A percentile compares a stretch with the other conserved stretches of the same genome.
These are phyloP conservation scores for Ceratothoa steindachneri DNA, from an alignment of 2,888 invertebrate genomes.

Conservation along the genomic window DNA sequence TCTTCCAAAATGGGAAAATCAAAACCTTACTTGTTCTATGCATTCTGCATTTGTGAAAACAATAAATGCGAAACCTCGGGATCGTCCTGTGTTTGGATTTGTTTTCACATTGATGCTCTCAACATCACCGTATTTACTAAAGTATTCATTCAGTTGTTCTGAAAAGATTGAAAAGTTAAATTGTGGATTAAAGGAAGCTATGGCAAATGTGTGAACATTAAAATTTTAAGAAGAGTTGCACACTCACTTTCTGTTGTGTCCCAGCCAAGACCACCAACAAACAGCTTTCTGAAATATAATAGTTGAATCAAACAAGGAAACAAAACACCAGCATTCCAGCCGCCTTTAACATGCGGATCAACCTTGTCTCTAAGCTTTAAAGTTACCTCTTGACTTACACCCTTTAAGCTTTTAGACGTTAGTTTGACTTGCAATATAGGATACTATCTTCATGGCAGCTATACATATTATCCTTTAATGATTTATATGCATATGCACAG, in stretches of 20 bases:
- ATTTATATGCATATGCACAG: constrained; percentile 6
- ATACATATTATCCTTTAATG: constrained; percentile 11
- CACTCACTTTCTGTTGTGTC: constrained; percentile 73
- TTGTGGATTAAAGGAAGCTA: constrained; percentile 9
- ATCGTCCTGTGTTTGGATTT: constrained; percentile 89
- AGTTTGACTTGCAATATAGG: constrained; percentile 28
- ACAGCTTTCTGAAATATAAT: constrained; percentile 77
- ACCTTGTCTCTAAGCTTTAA: neutral
- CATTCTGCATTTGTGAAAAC: constrained; percentile 79
- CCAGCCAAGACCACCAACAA: constrained; percentile 97
- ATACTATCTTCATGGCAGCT: constrained; percentile 3
- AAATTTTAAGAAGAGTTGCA: neutral
- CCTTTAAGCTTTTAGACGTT: constrained; percentile 25
- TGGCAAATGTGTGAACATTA: neutral
- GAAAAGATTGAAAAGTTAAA: neutral
- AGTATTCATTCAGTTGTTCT: constrained; percentile 95
- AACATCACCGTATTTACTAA: constrained; percentile 87
- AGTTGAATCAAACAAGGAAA: neutral
- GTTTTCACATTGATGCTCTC: constrained; percentile 95
- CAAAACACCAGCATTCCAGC: neutral
- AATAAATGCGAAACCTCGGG: constrained; percentile 94
- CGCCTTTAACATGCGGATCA: neutral
- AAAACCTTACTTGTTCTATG: constrained; percentile 74
- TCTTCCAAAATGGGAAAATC: neutral
- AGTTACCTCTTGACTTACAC: neutral